Conservation (phyloP, 2,888 invertebrate genomes). For the Ennomos erosarius region DNA sequence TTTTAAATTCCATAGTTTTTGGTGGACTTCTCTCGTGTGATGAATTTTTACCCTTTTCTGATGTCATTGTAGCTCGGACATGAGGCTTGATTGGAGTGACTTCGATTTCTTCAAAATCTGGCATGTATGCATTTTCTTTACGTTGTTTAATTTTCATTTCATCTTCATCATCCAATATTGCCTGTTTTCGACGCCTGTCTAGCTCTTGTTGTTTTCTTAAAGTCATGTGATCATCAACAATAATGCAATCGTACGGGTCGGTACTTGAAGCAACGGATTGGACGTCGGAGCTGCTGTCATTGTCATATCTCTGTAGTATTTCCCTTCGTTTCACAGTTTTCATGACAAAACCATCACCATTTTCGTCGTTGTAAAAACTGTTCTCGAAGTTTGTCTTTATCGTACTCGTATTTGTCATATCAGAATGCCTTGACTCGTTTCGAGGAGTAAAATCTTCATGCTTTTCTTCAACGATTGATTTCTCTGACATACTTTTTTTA, state of each 20-base stretch:
- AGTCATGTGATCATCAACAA: conserved; percentile 91
- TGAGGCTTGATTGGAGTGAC: conserved; percentile 80
- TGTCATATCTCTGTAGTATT: conserved; percentile 89
- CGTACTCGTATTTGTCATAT: conserved; percentile 79
- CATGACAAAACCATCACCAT: conserved; percentile 88
- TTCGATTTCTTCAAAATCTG: conserved; percentile 82
- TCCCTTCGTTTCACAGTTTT: conserved; percentile 90
- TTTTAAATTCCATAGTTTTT: conserved; percentile 81
- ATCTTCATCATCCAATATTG: conserved; percentile 64
- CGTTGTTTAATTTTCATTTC: conserved; percentile 60
- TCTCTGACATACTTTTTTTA: conserved; percentile 78
- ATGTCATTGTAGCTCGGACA: conserved; percentile 71
- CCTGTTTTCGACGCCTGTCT: conserved; percentile 75
- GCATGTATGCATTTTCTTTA: conserved; percentile 78
- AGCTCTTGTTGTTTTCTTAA: conserved; percentile 81
- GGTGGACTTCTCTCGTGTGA: conserved; percentile 74
- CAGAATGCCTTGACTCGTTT: conserved; percentile 79
- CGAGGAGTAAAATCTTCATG: conserved; percentile 71
- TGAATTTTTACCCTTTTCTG: conserved; percentile 73
- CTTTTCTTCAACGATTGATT: conserved; percentile 75
- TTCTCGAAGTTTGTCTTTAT: conserved; percentile 86
- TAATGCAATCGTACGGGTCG: conserved; percentile 92
- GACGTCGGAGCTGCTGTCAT: conserved; percentile 87
- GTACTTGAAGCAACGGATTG: conserved; percentile 89
- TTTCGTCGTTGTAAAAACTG: conserved; percentile 87